Conservation (phyloP, 2,113 vertebrate genomes). For the Xenus cinereus region DNA sequence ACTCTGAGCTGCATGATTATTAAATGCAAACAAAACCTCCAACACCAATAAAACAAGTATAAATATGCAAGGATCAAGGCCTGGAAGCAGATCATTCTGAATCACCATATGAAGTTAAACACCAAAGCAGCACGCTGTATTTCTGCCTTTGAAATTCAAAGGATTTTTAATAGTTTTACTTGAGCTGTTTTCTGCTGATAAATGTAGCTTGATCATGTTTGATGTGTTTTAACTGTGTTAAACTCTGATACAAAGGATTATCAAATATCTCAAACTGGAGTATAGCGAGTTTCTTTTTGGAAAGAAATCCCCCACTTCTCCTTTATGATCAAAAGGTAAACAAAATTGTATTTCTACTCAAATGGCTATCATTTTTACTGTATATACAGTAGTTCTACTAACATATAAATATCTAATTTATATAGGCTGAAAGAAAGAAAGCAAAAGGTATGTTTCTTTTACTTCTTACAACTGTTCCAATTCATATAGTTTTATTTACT, state of each 20-base stretch:
- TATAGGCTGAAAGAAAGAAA: not conserved
- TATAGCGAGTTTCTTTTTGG: not conserved
- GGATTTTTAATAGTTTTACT: constrained; percentile 57
- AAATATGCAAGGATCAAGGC: constrained; percentile 61
- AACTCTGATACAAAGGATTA: constrained; percentile 46
- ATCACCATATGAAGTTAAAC: constrained; percentile 54
- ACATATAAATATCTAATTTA: not conserved
- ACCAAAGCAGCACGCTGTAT: constrained; percentile 39
- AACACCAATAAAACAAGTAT: constrained; percentile 48
- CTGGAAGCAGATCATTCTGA: constrained; percentile 63
- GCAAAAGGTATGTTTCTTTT: not conserved
- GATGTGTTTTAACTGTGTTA: constrained; percentile 43
- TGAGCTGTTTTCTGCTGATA: constrained; percentile 68
- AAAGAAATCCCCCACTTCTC: not conserved
- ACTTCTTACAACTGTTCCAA: not conserved
- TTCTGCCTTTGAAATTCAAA: constrained; percentile 66
- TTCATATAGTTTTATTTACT: not conserved
- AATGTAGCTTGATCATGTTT: constrained; percentile 61
- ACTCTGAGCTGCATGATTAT: constrained; percentile 24
- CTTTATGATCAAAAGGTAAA: constrained; percentile 33
- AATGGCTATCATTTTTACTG: not conserved
- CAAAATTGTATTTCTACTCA: not conserved
- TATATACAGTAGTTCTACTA: not conserved
- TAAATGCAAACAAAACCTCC: constrained; percentile 22
- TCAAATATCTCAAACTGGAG: constrained; percentile 48